Conservation (phyloP, 2,797 vertebrate species). For the Oophaga sylvatica region DNA sequence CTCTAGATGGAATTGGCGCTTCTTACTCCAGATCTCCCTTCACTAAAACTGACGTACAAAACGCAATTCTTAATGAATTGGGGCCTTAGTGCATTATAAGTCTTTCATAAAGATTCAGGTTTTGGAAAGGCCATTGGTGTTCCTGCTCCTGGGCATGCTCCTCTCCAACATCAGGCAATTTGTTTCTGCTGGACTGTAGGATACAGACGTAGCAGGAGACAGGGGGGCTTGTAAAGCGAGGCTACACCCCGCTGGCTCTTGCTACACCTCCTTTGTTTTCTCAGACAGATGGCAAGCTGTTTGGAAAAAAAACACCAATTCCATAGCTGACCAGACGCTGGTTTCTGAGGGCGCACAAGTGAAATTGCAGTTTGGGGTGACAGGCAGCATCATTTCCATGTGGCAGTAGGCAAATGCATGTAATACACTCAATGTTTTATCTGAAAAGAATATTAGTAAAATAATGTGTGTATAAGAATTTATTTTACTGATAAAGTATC, state of each 20-base stretch:
- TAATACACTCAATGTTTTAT: background rate
- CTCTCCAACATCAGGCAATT: background rate
- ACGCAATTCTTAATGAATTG: no score
- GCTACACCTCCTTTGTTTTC: background rate
- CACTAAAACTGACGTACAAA: no score
- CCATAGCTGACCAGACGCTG: background rate
- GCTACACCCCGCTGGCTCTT: background rate
- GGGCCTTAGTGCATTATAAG: background rate
- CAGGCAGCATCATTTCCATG: background rate
- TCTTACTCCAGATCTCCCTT: no score
- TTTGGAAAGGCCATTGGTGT: background rate
- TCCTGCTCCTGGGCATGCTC: background rate
- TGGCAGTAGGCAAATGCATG: background rate
- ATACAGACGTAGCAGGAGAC: background rate
- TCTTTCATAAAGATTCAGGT: background rate
- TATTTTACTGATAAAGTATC: no score
- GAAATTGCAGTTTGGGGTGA: background rate
- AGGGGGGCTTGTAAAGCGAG: background rate
- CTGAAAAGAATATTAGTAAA: background rate
- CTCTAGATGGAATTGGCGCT: no score
- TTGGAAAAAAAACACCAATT: background rate
- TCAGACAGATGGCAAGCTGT: background rate
- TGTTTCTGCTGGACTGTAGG: background rate
- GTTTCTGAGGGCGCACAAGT: background rate
- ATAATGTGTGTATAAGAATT: background rate